Evolutionary conservation across 53 echinoderm and acorn worm genomes (phyloP), one percentile per base, ranked within the genome.

Genomic region (Echinometra lucunter): DNA sequence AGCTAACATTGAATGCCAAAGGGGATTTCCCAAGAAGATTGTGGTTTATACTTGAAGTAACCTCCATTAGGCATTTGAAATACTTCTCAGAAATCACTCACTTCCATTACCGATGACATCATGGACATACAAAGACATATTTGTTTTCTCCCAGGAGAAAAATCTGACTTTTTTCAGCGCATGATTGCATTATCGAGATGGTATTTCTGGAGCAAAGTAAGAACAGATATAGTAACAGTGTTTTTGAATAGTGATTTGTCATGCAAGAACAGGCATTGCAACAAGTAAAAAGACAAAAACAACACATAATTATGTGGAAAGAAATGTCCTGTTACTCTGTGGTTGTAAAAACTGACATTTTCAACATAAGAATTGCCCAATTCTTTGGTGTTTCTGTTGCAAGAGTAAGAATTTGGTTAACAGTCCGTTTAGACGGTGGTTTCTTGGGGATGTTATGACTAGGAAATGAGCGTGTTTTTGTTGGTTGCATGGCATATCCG

Each of bases 381-480:
- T 75, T 75, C 38, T 37, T 53, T 11, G 40, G 78, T 38, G 38
- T 19, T 72, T 42, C 42, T 78, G 21, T 78, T 40, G 38, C 19
- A 78, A 17, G 21, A 21, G 21, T 6, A 23, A 78, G 23, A 40
- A 78, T 78, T 78, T 38, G n/a, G n/a, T n/a, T 35, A 78, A 42
- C 38, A 40, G 11, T 42, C 23, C 10, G 38, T 38, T 78, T 35
- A 78, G 78, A 78, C 42, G 5, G 21, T 78, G 42, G 78, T 38
- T 78, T 78, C 42, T 78, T 42, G 6, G 78, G 1, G 78, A 30
- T 78, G 78, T 78, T 78, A 78, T 78, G 38, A 38, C 42, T 42
- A 78, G 78, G 78, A 78, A 78, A 42, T 42, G 78, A 23, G 21
- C 78, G 42, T 78, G 78, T 78, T 78, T 78, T 21, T 13, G 78